Evolutionary conservation across 1,140 invertebrate species (phyloP).

Genomic region (Procambarus clarkii): DNA sequence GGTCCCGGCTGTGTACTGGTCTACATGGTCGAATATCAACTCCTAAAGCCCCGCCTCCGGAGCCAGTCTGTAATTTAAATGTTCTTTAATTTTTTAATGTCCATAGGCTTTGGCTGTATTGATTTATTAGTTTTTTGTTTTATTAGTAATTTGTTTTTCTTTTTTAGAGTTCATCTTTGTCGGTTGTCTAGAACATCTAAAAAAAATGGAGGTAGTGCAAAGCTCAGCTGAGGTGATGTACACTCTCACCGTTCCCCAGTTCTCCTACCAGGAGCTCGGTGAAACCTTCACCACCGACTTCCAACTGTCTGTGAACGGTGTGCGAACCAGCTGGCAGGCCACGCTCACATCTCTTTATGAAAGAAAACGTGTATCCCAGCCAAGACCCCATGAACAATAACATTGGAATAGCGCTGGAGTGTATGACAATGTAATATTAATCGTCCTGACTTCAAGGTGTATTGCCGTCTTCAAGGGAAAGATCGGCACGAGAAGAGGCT

Average conservation of each 20-base stretch:
- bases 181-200: too few relatives aligned
- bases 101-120: too few relatives aligned
- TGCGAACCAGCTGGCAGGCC: constrained; percentile 16
- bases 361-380: neutral
- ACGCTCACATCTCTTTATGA: constrained; percentile 10
- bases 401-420: constrained; percentile 16
- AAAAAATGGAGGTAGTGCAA: constrained; percentile 4
- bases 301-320: constrained; percentile 27
- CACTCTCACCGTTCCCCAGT: constrained; percentile 8
- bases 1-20: too few relatives aligned
- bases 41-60: too few relatives aligned
- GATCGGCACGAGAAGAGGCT: constrained; percentile 22
- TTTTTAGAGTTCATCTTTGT: too few relatives aligned
- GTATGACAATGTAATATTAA: constrained; percentile 17
- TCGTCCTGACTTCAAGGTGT: constrained; percentile 4
- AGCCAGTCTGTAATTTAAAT: too few relatives aligned
- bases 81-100: too few relatives aligned
- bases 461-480: constrained; percentile 13
- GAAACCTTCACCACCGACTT: constrained; percentile 26
- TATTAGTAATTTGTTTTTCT: too few relatives aligned
- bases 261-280: constrained; percentile 34
- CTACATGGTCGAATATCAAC: too few relatives aligned
- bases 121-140: too few relatives aligned
- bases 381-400: constrained; percentile 5
- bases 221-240: constrained; percentile 7